Percentiles rank a stretch among this genome's conserved stretches.
Conservation (phyloP, 2,888 invertebrate species). For the Drosophila picticornis region DNA sequence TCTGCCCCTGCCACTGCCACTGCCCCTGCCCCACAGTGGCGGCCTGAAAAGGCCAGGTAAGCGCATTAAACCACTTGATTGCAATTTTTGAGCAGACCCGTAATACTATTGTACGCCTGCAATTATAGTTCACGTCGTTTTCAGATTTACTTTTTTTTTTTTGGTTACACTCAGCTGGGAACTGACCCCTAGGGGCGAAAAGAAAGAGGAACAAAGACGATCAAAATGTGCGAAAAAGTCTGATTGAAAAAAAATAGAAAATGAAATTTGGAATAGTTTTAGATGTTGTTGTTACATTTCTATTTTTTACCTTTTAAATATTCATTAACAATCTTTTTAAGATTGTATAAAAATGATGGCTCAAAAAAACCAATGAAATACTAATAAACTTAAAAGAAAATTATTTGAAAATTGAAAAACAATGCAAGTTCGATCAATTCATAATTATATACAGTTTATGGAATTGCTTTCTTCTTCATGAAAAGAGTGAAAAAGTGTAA, state of each 20-base stretch:
- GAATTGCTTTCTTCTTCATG: not conserved
- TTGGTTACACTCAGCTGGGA: conserved; percentile 34
- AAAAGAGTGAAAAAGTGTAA: too few species aligned
- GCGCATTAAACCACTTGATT: conserved; percentile 68
- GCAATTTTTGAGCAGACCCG: conserved; percentile 51
- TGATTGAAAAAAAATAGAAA: not conserved
- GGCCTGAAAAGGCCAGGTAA: conserved; percentile 43
- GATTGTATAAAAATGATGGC: not conserved
- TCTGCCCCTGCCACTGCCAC: not conserved
- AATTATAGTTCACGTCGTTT: conserved; percentile 49
- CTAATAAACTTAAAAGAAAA: not conserved
- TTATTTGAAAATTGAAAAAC: not conserved
- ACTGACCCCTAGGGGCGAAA: conserved; percentile 23
- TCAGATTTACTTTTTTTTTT: conserved; percentile 48
- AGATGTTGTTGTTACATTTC: not conserved
- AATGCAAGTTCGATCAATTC: not conserved
- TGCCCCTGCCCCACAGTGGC: not conserved
- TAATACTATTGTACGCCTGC: conserved; percentile 45
- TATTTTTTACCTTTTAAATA: not conserved
- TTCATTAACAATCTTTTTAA: not conserved
- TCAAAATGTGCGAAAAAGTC: conserved; percentile 10
- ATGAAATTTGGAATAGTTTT: not conserved
- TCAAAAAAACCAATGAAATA: not conserved
- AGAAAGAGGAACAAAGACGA: conserved; percentile 20
- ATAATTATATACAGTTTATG: not conserved